Evolutionary conservation across 2,888 invertebrate genomes (phyloP), one percentile per base, ranked within the genome.

Genomic region (Drosophila siamana): DNA sequence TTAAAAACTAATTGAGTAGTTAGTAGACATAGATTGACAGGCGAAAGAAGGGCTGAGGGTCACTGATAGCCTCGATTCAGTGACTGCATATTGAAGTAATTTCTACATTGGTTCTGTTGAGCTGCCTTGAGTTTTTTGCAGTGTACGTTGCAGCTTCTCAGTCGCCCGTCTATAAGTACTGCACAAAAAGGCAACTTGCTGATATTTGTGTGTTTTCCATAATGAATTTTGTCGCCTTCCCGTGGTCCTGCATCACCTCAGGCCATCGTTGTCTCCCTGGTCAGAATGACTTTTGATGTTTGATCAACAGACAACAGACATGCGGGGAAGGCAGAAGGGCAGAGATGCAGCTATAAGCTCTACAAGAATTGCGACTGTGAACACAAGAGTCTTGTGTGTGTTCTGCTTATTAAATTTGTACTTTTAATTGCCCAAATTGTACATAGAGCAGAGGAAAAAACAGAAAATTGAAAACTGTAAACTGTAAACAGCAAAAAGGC

Each of bases 151-250:
- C n/a, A 4, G 11, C 1, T 11, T n/a, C 8, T 4, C 13, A n/a
- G n/a, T 5, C 41, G 0, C 16, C 6, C 7, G 19, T 8, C 16
- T 11, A n/a, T n/a, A n/a, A n/a, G n/a, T n/a, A n/a, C n/a, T 41
- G 47, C 56, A 52, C 24, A 65, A 52, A 52, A 61, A 46, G 55
- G n/a, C 64, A 57, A 78, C 78, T 75, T 69, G 63, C 52, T 73
- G 65, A 66, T 75, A 62, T 77, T 76, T 69, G 59, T 87, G 65
- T 87, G 80, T 85, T 82, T 74, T 74, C 63, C 56, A 80, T 78
- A 71, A 84, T 84, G 86, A 80, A 70, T 68, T 80, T 59, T 30
- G 65, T 54, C 67, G 70, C 64, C 52, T 66, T 51, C 1, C 11
- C n/a, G 36, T 51, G 56, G 33, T 46, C 55, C 52, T 40, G 19